Evolutionary conservation across 2,888 invertebrate species (phyloP), one percentile per base, ranked within the genome.

Genomic region (Gisinianus flammeolus): DNA sequence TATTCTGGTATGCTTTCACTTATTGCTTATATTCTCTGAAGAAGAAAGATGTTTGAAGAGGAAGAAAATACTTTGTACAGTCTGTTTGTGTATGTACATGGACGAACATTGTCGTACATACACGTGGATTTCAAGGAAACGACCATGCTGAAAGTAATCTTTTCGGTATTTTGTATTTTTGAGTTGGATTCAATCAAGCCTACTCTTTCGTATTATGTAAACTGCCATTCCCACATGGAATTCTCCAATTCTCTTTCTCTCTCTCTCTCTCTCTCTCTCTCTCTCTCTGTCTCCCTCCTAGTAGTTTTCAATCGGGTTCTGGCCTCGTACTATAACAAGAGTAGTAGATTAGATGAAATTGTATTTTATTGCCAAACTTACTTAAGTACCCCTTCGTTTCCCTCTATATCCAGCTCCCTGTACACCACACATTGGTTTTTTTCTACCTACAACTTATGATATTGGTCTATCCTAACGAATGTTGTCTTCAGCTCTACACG

Each of bases 291-390:
- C n/a, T n/a, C n/a, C n/a, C n/a, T n/a, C n/a, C 26, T 67, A 35
- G 35, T 6, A 35, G 68, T 19, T 19, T n/a, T n/a, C n/a, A n/a
- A n/a, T n/a, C n/a, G n/a, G n/a, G n/a, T n/a, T n/a, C n/a, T n/a
- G n/a, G n/a, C n/a, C n/a, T n/a, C n/a, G n/a, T n/a, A n/a, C n/a
- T n/a, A n/a, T n/a, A n/a, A n/a, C n/a, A n/a, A n/a, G n/a, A n/a
- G 35, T n/a, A 68, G 33, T 68, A 54, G 70, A 70, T 70, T 70
- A 70, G 70, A 70, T 70, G 54, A 70, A 70, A 70, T 70, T 70
- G 70, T 54, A 70, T 54, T 70, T 70, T 70, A 52, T 44, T 19
- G 44, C 54, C 28, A 70, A 70, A 70, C 70, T 70, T 70, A 28
- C 24, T 26, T 54, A 70, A 54, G 54, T 19, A 70, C 10, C 30